phyloP scores from a whole-genome alignment of 2,888 invertebrate species.

The Leptopilina drosophilae region DNA sequence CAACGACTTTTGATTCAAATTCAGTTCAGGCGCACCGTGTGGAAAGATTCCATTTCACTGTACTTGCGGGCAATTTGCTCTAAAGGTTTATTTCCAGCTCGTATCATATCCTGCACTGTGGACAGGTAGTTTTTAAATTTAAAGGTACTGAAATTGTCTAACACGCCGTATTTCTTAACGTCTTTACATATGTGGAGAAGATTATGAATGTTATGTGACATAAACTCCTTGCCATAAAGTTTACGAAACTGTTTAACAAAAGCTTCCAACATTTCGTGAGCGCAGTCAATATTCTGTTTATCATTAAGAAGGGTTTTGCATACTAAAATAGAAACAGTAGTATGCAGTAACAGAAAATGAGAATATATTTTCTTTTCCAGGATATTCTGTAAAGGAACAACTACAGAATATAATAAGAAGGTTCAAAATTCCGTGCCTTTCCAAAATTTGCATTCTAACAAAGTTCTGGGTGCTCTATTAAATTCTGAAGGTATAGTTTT shows the following conservation, averaged over 20 bases:
- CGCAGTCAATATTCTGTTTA: slow-evolving; percentile 1
- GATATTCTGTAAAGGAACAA: neutral
- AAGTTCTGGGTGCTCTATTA: neutral
- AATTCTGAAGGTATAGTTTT: neutral
- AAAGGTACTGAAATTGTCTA: neutral
- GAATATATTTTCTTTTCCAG: neutral
- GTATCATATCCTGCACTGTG: neutral
- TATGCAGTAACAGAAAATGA: slow-evolving; percentile 1
- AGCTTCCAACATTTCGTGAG: neutral
- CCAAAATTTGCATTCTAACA: neutral
- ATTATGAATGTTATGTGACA: neutral
- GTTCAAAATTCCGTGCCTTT: neutral
- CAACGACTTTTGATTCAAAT: no score
- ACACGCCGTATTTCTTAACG: neutral
- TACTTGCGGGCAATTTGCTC: neutral
- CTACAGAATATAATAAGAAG: neutral
- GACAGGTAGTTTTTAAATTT: neutral
- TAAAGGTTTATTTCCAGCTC: neutral
- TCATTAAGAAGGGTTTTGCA: no score
- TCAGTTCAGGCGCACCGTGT: no score
- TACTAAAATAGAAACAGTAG: neutral
- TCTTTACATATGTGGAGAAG: neutral
- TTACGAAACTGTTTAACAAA: neutral
- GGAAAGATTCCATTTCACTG: neutral
- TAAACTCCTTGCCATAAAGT: neutral